A percentile compares a stretch with the other conserved stretches of the same genome.
Conservation (phyloP, 2,888 invertebrate genomes). For the Prosapia bicincta region DNA sequence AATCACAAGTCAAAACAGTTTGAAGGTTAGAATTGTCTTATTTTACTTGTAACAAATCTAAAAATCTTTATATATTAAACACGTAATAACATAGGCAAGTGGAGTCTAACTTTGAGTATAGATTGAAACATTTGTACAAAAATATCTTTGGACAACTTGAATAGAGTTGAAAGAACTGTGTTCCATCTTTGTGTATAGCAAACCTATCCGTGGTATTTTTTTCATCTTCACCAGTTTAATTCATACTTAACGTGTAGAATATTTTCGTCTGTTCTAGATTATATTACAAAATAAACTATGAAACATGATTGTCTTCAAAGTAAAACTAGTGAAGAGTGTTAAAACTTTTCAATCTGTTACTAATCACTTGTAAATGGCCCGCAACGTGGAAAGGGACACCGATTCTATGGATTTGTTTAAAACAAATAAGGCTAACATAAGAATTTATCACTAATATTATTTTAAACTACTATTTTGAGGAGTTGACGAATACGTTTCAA, state of each 20-base stretch:
- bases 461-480: too few relatives aligned
- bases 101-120: neutral
- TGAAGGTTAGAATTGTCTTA: conserved; percentile 1
- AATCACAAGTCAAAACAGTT: neutral
- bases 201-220: too few relatives aligned
- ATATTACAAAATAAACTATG: conserved; percentile 10
- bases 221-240: neutral
- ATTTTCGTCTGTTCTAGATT: neutral
- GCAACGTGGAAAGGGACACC: too few relatives aligned
- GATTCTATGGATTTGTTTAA: too few relatives aligned
- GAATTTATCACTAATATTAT: too few relatives aligned
- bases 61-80: neutral
- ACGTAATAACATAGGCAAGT: neutral
- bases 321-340: conserved; percentile 24
- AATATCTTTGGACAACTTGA: too few relatives aligned
- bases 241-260: neutral
- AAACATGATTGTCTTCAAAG: conserved; percentile 24
- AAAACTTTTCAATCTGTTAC: neutral
- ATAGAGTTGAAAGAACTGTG: too few relatives aligned
- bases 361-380: too few relatives aligned
- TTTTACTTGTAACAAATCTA: conserved; percentile 3
- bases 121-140: too few relatives aligned
- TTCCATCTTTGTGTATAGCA: too few relatives aligned
- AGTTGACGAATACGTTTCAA: too few relatives aligned
- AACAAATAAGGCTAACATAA: too few relatives aligned